Conservation (phyloP, 2,888 invertebrate genomes). For the Drosophila yooni region DNA sequence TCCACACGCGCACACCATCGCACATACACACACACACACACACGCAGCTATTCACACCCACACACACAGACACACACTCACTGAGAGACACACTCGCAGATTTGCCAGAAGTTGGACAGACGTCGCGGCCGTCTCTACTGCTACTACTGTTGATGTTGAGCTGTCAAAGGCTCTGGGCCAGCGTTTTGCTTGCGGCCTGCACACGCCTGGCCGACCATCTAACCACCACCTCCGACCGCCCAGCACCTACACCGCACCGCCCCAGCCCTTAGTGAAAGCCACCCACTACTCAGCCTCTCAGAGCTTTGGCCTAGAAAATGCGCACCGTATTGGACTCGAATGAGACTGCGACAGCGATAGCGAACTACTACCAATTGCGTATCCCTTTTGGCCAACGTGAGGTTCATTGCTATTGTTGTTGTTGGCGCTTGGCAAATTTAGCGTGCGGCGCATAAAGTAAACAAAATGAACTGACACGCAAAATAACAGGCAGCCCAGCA, state of each 20-base stretch:
- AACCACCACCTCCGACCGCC: neutral
- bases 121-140: constrained; percentile 36
- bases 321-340: constrained; percentile 49
- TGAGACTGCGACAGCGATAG: constrained; percentile 5
- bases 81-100: constrained; percentile 45
- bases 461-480: constrained; percentile 68
- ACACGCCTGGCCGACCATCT: constrained; percentile 13
- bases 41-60: neutral
- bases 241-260: neutral
- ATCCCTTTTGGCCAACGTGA: constrained; percentile 35
- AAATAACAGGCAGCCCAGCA: constrained; percentile 61
- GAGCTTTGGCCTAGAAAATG: constrained; percentile 80
- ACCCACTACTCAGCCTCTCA: constrained; percentile 45
- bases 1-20: constrained; percentile 24
- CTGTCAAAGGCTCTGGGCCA: constrained; percentile 64
- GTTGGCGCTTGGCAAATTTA: constrained; percentile 42
- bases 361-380: constrained; percentile 49
- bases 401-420: constrained; percentile 9
- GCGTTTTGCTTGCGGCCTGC: constrained; percentile 58
- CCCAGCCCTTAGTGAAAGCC: constrained; percentile 10
- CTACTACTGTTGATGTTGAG: constrained; percentile 53
- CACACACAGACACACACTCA: constrained; percentile 10
- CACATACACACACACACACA: constrained; percentile 11
- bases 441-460: constrained; percentile 66
- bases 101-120: constrained; percentile 57